These are phyloP conservation scores for Polydesmus complanatus DNA, from an alignment of 2,888 invertebrate genomes.

Conservation along the genomic window DNA sequence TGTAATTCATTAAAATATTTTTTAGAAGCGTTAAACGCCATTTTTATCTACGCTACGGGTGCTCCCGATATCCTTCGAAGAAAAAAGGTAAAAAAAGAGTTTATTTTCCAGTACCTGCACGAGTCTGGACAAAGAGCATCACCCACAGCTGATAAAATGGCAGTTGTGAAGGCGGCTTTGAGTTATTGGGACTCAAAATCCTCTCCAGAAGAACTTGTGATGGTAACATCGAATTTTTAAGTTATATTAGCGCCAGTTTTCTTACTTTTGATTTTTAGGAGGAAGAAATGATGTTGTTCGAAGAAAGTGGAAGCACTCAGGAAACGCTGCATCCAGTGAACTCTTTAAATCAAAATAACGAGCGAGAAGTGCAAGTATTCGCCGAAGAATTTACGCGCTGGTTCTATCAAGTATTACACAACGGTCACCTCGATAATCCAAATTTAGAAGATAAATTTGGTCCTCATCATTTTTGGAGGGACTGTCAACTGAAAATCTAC, in stretches of 20 bases:
- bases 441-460: conserved; percentile 28
- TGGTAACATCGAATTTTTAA: too few relatives aligned
- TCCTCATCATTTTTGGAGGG: conserved; percentile 42
- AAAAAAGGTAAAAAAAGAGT: conserved; percentile 13
- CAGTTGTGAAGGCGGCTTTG: conserved; percentile 3
- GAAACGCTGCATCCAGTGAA: not conserved
- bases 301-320: not conserved
- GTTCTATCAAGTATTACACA: conserved; percentile 41
- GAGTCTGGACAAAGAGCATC: not conserved
- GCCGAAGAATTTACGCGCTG: conserved; percentile 44
- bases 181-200: conserved; percentile 8
- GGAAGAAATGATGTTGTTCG: conserved; percentile 9
- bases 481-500: conserved; percentile 32
- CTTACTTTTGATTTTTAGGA: conserved; percentile 1
- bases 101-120: conserved; percentile 12
- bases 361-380: conserved; percentile 28
- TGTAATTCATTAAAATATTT: not conserved
- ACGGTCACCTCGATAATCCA: conserved; percentile 7
- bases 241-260: too few relatives aligned
- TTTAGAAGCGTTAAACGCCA: conserved; percentile 11
- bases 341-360: not conserved
- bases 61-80: conserved; percentile 5
- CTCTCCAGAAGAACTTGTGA: not conserved
- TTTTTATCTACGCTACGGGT: conserved; percentile 5
- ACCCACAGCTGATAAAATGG: conserved; percentile 5